Base-by-base conservation (phyloP, 2,888 invertebrate genomes). In the Philhelius pedissequus region DNA sequence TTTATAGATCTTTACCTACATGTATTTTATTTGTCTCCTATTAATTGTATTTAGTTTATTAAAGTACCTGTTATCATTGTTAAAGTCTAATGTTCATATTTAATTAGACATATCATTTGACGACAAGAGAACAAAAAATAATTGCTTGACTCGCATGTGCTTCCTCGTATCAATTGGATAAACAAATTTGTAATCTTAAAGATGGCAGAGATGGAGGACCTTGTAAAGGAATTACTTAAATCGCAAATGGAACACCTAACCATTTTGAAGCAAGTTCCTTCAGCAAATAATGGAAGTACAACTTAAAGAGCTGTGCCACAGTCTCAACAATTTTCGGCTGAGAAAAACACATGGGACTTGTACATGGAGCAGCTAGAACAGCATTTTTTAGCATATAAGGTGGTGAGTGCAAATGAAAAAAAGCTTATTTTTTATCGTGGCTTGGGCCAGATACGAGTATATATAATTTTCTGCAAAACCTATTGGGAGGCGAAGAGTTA, bases 341-440 rank as follows among this genome's bases (percentile, higher is more conserved):
- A 71, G 9, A 71, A 27, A 18, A 71, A 70, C 18, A 60, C 60
- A 30, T 60, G 50, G 50, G 71, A 50, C 8, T 58, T 60, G 1
- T 60, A 60, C n/a, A 48, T 27, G 60, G 48, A 71, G 13, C 71
- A 71, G 35, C 58, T 48, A 20, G 15, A 50, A 68, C 35, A 38
- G n/a, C 52, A 68, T 52, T 68, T 68, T n/a, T 11, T 52, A 9
- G 50, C 71, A 35, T 60, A 71, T 5, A 71, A 60, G 27, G 60
- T 71, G 38, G 66, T 71, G 18, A 71, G 71, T 60, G 38, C 25
- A 4, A 38, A 71, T 22, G 71, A 60, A 11, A 60, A 71, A 71
- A 62, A 40, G 56, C 64, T 32, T 45, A 40, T 54, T 64, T 62
- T 64, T 52, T 74, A 43, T 56, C 64, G 3, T 64, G 66, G 56